These are phyloP conservation scores for Alosa alosa DNA, from an alignment of 2,113 vertebrate genomes.

Conservation along the genomic window DNA sequence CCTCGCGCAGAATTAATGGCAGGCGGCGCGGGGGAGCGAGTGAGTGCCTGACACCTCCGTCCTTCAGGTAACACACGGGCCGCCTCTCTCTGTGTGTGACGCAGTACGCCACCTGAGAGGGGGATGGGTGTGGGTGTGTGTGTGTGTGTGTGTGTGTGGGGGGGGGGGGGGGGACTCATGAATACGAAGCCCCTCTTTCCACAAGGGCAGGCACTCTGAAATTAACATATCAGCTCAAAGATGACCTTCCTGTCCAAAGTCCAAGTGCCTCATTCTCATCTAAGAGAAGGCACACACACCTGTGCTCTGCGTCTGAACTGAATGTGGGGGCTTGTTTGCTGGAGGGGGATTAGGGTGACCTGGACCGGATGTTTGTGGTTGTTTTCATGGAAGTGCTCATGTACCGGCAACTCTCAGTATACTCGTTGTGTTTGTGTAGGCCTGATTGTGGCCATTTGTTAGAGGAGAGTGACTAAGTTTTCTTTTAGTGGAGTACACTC, in stretches of 20 bases:
- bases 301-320: background rate
- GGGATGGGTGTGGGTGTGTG: background rate
- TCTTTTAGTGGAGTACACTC: background rate
- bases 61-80: slow-evolving; percentile 38
- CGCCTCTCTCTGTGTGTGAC: background rate
- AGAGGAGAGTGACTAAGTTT: background rate
- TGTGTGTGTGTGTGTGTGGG: too few species aligned
- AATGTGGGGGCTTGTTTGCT: too few species aligned
- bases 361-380: background rate
- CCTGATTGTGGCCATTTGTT: background rate
- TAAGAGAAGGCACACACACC: background rate
- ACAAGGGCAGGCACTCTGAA: slow-evolving; percentile 43
- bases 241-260: slow-evolving; percentile 32
- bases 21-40: background rate
- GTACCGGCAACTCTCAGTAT: background rate
- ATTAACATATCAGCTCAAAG: slow-evolving; percentile 48
- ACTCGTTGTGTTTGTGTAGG: background rate
- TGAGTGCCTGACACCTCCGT: slow-evolving; percentile 19
- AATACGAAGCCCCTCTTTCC: slow-evolving; percentile 47
- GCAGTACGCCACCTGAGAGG: slow-evolving; percentile 22
- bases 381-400: background rate
- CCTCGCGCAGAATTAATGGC: background rate
- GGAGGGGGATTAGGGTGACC: too few species aligned
- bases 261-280: background rate
- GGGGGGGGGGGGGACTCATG: slow-evolving; percentile 43